Evolutionary conservation across 2,888 invertebrate genomes (phyloP).

Genomic region (Andrena trimmerana): DNA sequence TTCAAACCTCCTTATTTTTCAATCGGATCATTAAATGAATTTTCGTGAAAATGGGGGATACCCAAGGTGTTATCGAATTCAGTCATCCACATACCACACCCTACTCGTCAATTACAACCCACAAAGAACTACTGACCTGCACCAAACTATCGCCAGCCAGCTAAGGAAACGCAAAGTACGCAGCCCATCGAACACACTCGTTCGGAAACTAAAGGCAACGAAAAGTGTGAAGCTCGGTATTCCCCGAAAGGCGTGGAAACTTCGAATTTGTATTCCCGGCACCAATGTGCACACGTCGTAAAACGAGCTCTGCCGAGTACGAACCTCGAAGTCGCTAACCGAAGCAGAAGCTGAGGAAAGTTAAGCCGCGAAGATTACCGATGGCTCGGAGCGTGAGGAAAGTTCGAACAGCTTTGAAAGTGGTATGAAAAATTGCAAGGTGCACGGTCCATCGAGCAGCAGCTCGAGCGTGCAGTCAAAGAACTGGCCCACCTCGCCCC

Average conservation of each 20-base stretch:
- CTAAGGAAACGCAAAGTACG: neutral
- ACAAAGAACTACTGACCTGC: neutral
- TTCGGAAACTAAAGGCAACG: neutral
- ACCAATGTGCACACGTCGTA: neutral
- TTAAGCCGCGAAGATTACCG: neutral
- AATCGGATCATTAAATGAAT: too few species aligned
- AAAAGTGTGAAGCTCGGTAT: too few species aligned
- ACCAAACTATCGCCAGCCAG: neutral
- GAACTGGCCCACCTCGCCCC: constrained; percentile 1
- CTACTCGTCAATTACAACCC: neutral
- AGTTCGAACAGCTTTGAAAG: constrained; percentile 16
- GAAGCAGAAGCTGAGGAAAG: neutral
- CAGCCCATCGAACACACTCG: neutral
- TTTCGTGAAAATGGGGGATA: too few species aligned
- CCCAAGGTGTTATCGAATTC: neutral
- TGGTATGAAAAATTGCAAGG: constrained; percentile 43
- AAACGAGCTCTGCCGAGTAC: neutral
- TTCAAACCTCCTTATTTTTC: too few species aligned
- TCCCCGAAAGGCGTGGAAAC: neutral
- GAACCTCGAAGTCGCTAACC: constrained; percentile 11
- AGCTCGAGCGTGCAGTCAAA: constrained; percentile 23
- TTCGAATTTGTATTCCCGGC: neutral
- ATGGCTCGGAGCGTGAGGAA: neutral
- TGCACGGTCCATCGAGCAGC: constrained; percentile 23
- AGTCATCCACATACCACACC: neutral